Conservation (phyloP, 1,140 invertebrate species). For the Acyrthosiphon pisum region DNA sequence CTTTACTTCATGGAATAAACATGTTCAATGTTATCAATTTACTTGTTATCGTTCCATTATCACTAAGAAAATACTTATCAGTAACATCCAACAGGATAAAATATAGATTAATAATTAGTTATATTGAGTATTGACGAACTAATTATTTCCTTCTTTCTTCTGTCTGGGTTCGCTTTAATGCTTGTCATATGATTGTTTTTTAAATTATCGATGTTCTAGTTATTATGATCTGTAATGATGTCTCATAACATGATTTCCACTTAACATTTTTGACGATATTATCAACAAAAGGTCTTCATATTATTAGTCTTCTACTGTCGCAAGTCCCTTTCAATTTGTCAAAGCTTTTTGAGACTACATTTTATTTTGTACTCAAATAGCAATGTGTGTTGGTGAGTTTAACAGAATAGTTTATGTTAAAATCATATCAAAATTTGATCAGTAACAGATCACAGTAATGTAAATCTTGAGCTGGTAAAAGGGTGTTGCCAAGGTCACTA, state of each 20-base stretch:
- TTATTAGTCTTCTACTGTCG: background rate
- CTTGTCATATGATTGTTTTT: background rate
- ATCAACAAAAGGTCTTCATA: background rate
- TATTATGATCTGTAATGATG: background rate
- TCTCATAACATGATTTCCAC: background rate
- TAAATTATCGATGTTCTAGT: no score
- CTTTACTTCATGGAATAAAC: background rate
- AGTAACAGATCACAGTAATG: background rate
- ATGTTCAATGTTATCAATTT: background rate
- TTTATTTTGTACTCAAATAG: background rate
- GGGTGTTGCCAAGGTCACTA: slow-evolving; percentile 27
- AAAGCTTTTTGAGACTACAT: background rate
- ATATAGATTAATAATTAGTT: background rate
- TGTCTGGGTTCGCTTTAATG: background rate
- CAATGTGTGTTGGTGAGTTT: slow-evolving; percentile 41
- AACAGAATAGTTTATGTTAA: background rate
- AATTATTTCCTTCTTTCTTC: background rate
- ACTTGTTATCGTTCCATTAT: background rate
- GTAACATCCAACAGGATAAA: background rate
- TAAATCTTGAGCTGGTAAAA: background rate
- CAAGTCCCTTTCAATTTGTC: background rate
- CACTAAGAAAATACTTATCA: background rate
- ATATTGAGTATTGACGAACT: background rate
- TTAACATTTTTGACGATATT: background rate
- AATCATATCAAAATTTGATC: background rate